phyloP scores from a whole-genome alignment of 2,113 vertebrate species.

The Calonectris borealis region DNA sequence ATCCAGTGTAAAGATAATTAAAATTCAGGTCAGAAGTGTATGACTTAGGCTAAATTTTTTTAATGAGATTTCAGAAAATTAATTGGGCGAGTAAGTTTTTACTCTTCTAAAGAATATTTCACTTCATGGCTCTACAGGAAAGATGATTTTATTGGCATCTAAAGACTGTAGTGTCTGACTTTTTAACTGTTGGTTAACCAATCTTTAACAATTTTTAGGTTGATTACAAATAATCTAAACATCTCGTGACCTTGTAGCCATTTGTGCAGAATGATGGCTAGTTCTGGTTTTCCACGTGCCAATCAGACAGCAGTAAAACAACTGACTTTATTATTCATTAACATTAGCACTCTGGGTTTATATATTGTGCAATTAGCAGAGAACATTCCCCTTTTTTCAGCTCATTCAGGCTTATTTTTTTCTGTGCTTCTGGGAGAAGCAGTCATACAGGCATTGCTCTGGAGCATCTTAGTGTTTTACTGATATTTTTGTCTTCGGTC shows the following conservation, averaged over 20 bases:
- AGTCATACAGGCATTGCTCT: not conserved
- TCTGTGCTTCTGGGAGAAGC: not conserved
- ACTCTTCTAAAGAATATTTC: constrained; percentile 60
- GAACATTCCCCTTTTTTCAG: not conserved
- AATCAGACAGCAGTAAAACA: not conserved
- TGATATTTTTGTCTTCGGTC: not conserved
- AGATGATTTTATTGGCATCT: constrained; percentile 43
- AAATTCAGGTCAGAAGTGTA: constrained; percentile 80
- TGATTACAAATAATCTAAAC: not conserved
- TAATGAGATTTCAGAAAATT: constrained; percentile 83
- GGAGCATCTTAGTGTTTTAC: not conserved
- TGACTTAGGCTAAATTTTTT: constrained; percentile 79
- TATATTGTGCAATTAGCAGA: not conserved
- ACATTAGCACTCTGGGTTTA: not conserved
- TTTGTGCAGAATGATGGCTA: not conserved
- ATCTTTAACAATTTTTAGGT: not conserved
- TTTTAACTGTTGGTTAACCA: constrained; percentile 55
- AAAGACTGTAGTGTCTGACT: constrained; percentile 32
- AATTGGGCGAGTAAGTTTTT: constrained; percentile 73
- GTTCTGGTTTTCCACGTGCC: not conserved
- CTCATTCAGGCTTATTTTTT: not conserved
- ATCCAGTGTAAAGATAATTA: constrained; percentile 74
- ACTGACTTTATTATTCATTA: not conserved
- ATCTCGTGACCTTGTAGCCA: not conserved
- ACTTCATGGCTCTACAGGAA: constrained; percentile 49